Evolutionary conservation across 2,113 vertebrate genomes (phyloP).

Genomic region (Microcebus murinus): DNA sequence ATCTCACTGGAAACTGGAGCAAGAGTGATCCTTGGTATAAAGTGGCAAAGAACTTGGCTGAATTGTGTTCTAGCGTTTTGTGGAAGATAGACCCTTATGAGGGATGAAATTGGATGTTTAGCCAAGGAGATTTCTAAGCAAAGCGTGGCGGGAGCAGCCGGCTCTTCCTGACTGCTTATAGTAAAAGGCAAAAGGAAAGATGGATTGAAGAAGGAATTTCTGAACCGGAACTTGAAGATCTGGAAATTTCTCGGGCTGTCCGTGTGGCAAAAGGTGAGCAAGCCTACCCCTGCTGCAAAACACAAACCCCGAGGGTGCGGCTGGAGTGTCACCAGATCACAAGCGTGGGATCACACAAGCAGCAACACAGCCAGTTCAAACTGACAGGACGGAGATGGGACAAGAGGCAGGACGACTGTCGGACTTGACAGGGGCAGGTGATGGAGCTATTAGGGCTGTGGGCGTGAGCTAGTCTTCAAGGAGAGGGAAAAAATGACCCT

Average conservation of each 20-base stretch:
- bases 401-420: accelerated
- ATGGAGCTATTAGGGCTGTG: accelerated
- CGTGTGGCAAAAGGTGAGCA: background rate
- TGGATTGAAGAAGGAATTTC: background rate
- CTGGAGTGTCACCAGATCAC: background rate
- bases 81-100: background rate
- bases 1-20: background rate
- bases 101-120: accelerated
- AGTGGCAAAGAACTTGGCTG: background rate
- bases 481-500: background rate
- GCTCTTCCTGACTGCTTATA: too few relatives aligned
- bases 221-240: background rate
- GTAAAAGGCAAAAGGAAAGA: background rate
- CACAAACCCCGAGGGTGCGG: too few relatives aligned
- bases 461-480: background rate
- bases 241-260: background rate
- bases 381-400: accelerated
- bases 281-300: background rate
- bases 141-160: background rate
- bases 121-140: background rate
- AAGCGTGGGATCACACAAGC: accelerated
- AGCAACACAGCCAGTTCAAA: too few relatives aligned
- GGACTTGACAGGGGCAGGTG: background rate
- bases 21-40: background rate
- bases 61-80: background rate